Conservation (phyloP, 2,113 vertebrate species). For the Cyanoramphus novaezelandiae region DNA sequence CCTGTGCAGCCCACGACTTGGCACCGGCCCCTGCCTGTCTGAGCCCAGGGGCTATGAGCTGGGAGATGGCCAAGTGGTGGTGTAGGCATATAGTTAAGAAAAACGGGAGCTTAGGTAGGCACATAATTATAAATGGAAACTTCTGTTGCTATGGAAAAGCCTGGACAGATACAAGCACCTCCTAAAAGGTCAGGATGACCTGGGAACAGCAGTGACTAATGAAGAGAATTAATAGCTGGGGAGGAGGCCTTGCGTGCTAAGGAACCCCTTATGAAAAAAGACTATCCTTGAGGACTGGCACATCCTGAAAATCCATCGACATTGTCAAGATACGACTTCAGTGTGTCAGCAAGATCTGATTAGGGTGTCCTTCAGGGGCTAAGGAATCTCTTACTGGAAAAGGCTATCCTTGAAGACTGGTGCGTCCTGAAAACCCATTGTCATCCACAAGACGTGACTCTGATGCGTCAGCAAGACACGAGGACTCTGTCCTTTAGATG, state of each 20-base stretch:
- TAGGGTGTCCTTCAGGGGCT: not conserved
- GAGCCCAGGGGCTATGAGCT: accelerated
- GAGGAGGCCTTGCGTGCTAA: not conserved
- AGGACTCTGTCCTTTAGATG: not conserved
- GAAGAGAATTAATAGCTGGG: not conserved
- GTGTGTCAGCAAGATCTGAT: not conserved
- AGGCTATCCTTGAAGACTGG: not conserved
- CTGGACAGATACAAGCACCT: not conserved
- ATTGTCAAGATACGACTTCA: not conserved
- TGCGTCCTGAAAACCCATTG: not conserved
- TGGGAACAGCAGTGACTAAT: not conserved
- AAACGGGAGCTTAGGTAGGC: not conserved
- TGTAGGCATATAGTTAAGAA: not conserved
- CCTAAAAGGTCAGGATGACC: not conserved
- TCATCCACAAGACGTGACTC: not conserved
- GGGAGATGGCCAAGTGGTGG: not conserved
- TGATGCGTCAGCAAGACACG: not conserved
- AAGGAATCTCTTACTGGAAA: not conserved
- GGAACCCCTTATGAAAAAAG: not conserved
- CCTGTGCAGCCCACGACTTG: accelerated
- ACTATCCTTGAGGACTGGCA: not conserved
- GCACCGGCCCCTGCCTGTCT: not conserved
- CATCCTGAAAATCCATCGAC: not conserved
- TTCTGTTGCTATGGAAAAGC: not conserved
- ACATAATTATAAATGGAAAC: not conserved